Evolutionary conservation across 2,888 invertebrate species (phyloP).

Genomic region (Pterostichus niger): DNA sequence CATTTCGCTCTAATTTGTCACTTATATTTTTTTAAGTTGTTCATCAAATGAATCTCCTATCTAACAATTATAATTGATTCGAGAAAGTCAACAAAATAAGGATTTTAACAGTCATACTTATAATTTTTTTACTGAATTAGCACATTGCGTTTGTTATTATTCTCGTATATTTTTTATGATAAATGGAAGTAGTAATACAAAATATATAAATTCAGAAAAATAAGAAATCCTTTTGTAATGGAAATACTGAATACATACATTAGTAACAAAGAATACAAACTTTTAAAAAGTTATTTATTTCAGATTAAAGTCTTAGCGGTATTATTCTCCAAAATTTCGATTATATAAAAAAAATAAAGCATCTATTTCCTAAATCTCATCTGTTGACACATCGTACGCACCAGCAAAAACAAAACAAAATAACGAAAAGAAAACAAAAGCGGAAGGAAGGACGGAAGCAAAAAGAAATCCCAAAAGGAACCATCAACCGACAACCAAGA

Average conservation of each 20-base stretch:
- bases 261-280: too few relatives aligned
- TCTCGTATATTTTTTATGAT: neutral
- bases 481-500: conserved; percentile 40
- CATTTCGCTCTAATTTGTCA: too few relatives aligned
- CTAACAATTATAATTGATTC: too few relatives aligned
- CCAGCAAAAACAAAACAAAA: conserved; percentile 7
- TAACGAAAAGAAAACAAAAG: conserved; percentile 51
- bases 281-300: neutral
- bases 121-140: too few relatives aligned
- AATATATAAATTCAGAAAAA: neutral
- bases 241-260: too few relatives aligned
- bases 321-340: neutral
- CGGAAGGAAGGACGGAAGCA: conserved; percentile 37
- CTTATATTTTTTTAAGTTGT: too few relatives aligned
- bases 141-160: too few relatives aligned
- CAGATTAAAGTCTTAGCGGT: neutral
- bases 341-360: conserved; percentile 8
- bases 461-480: conserved; percentile 47
- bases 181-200: neutral
- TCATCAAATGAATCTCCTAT: too few relatives aligned
- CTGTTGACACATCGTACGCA: conserved; percentile 26
- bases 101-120: too few relatives aligned
- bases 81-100: too few relatives aligned
- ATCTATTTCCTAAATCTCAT: conserved; percentile 29
- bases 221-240: too few relatives aligned